These are phyloP conservation scores for Tiliacea citrago DNA, from an alignment of 2,888 invertebrate genomes.

Conservation along the genomic window DNA sequence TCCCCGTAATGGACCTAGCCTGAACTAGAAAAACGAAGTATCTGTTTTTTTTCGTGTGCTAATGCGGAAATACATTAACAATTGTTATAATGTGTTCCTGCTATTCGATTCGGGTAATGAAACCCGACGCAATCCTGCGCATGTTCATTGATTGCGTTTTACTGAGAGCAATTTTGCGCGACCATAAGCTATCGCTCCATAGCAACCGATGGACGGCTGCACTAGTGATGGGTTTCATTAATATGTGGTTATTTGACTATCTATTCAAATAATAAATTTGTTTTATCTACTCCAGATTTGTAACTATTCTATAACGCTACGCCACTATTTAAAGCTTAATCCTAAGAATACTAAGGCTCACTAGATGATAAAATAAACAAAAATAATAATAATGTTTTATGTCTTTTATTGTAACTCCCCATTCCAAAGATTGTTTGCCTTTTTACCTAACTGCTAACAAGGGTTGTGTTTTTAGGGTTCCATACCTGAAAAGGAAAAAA, in stretches of 20 bases:
- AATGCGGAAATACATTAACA: conserved; percentile 34
- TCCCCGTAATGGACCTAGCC: conserved; percentile 15
- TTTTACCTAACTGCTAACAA: background rate
- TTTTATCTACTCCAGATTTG: background rate
- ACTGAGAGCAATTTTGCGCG: background rate
- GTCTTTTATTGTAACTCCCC: background rate
- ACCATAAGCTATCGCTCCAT: background rate
- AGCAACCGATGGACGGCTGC: background rate
- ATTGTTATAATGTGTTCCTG: conserved; percentile 38
- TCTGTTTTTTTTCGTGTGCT: conserved; percentile 4
- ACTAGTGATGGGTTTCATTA: conserved; percentile 18
- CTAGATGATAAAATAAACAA: conserved; percentile 1
- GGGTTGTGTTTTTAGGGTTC: background rate
- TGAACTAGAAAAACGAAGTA: conserved; percentile 30
- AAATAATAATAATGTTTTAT: background rate
- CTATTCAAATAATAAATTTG: background rate
- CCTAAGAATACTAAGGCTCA: background rate
- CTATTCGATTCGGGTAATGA: background rate
- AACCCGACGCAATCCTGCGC: conserved; percentile 1
- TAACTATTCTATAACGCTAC: background rate
- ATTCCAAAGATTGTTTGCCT: background rate
- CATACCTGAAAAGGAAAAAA: too few relatives aligned
- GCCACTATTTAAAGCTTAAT: background rate
- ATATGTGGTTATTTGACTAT: conserved; percentile 1
- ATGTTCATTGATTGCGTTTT: background rate